Base-by-base conservation (phyloP, 2,888 invertebrate species). In the Antitype chi region DNA sequence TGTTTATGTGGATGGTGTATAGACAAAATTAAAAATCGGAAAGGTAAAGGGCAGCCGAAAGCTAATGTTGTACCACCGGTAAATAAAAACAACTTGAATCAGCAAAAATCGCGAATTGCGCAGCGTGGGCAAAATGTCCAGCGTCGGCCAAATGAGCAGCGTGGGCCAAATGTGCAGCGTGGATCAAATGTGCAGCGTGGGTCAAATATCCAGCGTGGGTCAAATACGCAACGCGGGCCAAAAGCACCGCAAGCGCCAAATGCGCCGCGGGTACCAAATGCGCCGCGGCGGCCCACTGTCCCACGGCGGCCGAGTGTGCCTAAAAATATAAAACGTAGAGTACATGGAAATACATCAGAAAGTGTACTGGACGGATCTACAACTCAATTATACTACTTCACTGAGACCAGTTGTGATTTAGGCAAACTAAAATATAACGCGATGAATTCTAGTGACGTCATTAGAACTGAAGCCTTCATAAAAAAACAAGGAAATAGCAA, bases 321-420 rank as follows among this genome's bases (percentile, higher is more conserved):
- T 53, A 81, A 9, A 70, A n/a, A 43, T 32, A 4, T 28, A 67
- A 74, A 25, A 52, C 52, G 52, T 13, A 72, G 55, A 81, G 28
- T 62, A 28, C 32, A 62, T 28, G 70, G 8, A 70, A 80, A 74
- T 72, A 55, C 47, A 59, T 80, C 80, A n/a, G 52, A 69, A 63
- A 62, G 57, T 73, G 70, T n/a, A 62, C 53, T 57, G 28, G 78
- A 68, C 8, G 76, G 83, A 66, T 83, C 80, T 73, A 71, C 78
- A 74, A 81, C 85, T 63, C 64, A 84, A 76, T 68, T 87, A 70
- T 87, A 86, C 70, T 90, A 78, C 47, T 88, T 78, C 73, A 86
- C 85, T 57, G 70, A 80, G 11, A 73, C 81, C 28, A 85, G 70
- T 74, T 87, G 81, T 62, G 69, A 78, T 63, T 72, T 81, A 76